These are phyloP conservation scores for Theretra japonica DNA, from an alignment of 2,888 invertebrate genomes.

Conservation along the genomic window DNA sequence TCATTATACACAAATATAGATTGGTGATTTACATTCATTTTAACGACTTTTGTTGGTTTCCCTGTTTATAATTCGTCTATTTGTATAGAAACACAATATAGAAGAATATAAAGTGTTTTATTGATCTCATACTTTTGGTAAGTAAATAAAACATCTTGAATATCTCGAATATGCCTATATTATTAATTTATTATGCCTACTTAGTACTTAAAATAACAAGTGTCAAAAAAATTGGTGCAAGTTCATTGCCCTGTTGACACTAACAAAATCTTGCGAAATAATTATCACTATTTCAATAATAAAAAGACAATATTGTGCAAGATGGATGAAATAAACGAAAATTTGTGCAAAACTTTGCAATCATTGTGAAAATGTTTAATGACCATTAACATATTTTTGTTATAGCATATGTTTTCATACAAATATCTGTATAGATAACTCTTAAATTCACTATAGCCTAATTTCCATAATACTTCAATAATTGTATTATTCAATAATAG, in stretches of 20 bases:
- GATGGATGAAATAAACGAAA: background rate
- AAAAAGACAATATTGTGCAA: background rate
- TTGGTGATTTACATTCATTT: background rate
- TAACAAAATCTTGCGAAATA: constrained; percentile 16
- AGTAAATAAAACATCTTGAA: background rate
- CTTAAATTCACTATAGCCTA: too few relatives aligned
- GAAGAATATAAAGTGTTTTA: background rate
- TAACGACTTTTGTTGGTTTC: background rate
- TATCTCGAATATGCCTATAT: too few relatives aligned
- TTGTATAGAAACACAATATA: background rate
- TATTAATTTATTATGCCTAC: background rate
- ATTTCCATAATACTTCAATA: too few relatives aligned
- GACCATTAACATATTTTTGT: too few relatives aligned
- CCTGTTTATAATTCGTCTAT: background rate
- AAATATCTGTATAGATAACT: too few relatives aligned
- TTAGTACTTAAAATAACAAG: background rate
- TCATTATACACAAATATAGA: background rate
- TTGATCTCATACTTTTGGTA: constrained; percentile 3
- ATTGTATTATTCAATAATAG: too few relatives aligned
- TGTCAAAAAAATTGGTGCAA: background rate
- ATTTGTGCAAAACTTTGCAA: too few relatives aligned
- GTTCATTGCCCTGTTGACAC: constrained; percentile 8
- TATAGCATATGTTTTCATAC: too few relatives aligned
- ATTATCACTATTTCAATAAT: background rate
- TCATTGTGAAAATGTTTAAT: too few relatives aligned